Percentiles rank a stretch among this genome's conserved stretches.
These are phyloP conservation scores for Ramphastos sulfuratus DNA, from an alignment of 2,113 vertebrate species.

Conservation along the genomic window DNA sequence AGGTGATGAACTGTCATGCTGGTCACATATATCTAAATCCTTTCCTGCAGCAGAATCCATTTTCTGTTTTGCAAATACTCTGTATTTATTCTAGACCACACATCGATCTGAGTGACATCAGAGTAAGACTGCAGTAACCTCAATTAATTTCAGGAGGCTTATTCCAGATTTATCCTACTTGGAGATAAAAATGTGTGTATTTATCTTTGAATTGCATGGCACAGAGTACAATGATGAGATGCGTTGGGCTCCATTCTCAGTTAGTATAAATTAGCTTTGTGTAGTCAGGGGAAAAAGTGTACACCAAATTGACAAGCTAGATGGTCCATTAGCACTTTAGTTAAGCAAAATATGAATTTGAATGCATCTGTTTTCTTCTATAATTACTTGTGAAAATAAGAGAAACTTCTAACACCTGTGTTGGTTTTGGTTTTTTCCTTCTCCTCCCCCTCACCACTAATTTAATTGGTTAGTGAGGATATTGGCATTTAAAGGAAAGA, in stretches of 20 bases:
- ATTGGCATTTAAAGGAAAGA: neutral
- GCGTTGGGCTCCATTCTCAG: neutral
- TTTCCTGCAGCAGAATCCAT: neutral
- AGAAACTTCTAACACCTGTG: neutral
- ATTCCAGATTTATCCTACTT: neutral
- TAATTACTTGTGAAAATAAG: neutral
- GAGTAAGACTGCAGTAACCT: neutral
- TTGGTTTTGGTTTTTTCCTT: too few relatives aligned
- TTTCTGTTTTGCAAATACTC: neutral
- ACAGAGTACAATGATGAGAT: neutral
- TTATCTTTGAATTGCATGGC: conserved; percentile 1
- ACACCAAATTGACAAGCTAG: neutral
- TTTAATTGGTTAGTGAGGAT: neutral
- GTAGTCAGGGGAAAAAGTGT: neutral
- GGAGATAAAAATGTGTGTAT: neutral
- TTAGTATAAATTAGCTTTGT: neutral
- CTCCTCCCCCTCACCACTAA: too few relatives aligned
- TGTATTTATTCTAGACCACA: conserved; percentile 6
- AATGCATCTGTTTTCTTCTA: neutral
- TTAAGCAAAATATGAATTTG: neutral
- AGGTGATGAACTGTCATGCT: neutral
- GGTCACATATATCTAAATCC: neutral
- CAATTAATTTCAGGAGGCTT: conserved; percentile 42
- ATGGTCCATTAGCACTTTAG: neutral
- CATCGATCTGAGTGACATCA: neutral